A percentile compares a stretch with the other conserved stretches of the same genome.
These are phyloP conservation scores for Falco rusticolus DNA, from an alignment of 2,797 vertebrate genomes.

Conservation along the genomic window DNA sequence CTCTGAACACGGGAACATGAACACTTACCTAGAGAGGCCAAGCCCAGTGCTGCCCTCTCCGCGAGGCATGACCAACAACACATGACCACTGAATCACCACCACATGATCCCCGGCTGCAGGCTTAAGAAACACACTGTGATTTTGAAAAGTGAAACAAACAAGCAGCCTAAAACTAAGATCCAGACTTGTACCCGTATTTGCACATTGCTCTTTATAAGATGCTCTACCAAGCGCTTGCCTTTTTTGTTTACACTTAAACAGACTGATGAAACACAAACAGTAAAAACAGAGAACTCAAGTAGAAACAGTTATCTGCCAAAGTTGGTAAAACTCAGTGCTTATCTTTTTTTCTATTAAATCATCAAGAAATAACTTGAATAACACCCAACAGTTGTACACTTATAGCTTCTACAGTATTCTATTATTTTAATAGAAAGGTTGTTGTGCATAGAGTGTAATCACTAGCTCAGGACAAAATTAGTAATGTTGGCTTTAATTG, in stretches of 20 bases:
- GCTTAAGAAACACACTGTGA: background rate
- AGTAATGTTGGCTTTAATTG: constrained; percentile 45
- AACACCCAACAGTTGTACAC: background rate
- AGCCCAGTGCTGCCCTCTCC: background rate
- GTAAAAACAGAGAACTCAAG: background rate
- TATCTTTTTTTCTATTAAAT: background rate
- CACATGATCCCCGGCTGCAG: background rate
- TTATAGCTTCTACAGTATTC: background rate
- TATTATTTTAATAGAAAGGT: constrained; percentile 50
- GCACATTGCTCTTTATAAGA: background rate
- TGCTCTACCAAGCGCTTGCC: background rate
- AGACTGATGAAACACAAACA: background rate
- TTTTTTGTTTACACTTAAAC: background rate
- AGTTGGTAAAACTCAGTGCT: background rate
- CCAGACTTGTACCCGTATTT: constrained; percentile 29
- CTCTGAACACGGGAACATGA: background rate
- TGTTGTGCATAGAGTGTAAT: constrained; percentile 16
- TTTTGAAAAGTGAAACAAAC: background rate
- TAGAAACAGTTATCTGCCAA: background rate
- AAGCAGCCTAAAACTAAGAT: background rate
- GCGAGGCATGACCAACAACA: background rate
- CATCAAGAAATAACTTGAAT: background rate
- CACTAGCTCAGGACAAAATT: constrained; percentile 36
- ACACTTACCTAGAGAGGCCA: background rate
- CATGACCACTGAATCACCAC: background rate